phyloP scores from a whole-genome alignment of 2,888 invertebrate species.

The Hirtodrosophila trivittata region DNA sequence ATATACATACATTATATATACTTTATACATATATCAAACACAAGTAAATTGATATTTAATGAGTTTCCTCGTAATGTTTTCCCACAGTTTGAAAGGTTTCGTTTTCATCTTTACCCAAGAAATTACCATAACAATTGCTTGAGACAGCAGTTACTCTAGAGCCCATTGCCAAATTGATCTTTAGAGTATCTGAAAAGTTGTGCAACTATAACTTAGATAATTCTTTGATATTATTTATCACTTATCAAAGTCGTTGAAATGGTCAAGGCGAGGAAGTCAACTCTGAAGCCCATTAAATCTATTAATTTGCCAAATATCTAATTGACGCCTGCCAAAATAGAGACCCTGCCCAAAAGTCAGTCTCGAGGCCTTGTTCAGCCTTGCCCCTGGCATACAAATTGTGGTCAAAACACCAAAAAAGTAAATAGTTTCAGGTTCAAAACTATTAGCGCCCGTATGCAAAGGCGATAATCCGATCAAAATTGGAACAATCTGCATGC shows the following conservation, averaged over 20 bases:
- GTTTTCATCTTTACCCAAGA: too few species aligned
- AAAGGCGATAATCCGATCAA: constrained; percentile 71
- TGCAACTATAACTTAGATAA: background rate
- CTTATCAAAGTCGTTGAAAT: constrained; percentile 55
- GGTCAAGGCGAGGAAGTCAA: constrained; percentile 49
- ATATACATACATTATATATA: too few species aligned
- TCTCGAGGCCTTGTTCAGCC: constrained; percentile 29
- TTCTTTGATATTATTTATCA: constrained; percentile 23
- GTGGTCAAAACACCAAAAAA: constrained; percentile 5
- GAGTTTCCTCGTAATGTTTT: too few species aligned
- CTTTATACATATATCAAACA: too few species aligned
- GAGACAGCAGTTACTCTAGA: too few species aligned
- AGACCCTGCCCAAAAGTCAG: constrained; percentile 38
- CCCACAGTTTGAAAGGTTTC: too few species aligned
- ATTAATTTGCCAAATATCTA: constrained; percentile 40
- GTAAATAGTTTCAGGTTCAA: constrained; percentile 59
- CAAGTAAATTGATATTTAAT: too few species aligned
- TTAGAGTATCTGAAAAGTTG: too few species aligned
- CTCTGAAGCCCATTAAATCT: constrained; percentile 29
- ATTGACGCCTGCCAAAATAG: constrained; percentile 43
- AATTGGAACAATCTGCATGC: constrained; percentile 71
- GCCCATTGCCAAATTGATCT: too few species aligned
- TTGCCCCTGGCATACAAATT: constrained; percentile 67
- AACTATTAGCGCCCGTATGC: constrained; percentile 69
- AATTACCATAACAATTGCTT: too few species aligned